Evolutionary conservation across 1,140 invertebrate genomes (phyloP), one percentile per base, ranked within the genome.

Genomic region (Propsilocerus akamusi): DNA sequence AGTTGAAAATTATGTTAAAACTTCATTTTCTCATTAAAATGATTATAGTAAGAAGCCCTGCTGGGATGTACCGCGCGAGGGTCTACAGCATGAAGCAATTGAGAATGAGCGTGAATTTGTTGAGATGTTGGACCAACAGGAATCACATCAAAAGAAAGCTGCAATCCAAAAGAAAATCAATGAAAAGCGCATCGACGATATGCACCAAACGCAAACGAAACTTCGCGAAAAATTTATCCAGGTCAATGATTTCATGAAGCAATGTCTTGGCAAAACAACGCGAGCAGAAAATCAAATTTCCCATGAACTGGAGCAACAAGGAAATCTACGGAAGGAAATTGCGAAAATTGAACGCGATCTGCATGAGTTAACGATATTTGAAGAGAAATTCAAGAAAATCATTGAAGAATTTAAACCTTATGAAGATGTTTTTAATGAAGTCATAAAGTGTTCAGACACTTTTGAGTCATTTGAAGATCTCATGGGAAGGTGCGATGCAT

Each of bases 221-320:
- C 46, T 65, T 23, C 52, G 63, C 11, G 51, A 60, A 28, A 58
- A 59, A 23, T 65, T 65, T 30, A 60, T 65, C 34, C 56, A 59
- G 48, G 60, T 62, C 4, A 65, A 65, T 53, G 56, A 51, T 48
- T 65, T 65, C 28, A 61, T 65, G 12, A 61, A 61, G 52, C 61
- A 65, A 26, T 65, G 63, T 12, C 50, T 26, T 14, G 59, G 62
- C 20, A 65, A 65, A 47, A 59, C 59, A 34, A 49, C 52, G 5
- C 22, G 51, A 0, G 59, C 63, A 3, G 57, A 59, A 6, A 57
- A 60, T 17, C 58, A 60, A 26, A 28, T 63, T 5, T 12, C 26
- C 1, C 26, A 47, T 2, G 59, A 65, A 46, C 54, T 4, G 0
- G 37, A 48, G 23, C 28, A 59, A 17, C 63, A 63, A 24, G 17